Conservation (phyloP, 2,113 vertebrate genomes). For the Diadophis punctatus region DNA sequence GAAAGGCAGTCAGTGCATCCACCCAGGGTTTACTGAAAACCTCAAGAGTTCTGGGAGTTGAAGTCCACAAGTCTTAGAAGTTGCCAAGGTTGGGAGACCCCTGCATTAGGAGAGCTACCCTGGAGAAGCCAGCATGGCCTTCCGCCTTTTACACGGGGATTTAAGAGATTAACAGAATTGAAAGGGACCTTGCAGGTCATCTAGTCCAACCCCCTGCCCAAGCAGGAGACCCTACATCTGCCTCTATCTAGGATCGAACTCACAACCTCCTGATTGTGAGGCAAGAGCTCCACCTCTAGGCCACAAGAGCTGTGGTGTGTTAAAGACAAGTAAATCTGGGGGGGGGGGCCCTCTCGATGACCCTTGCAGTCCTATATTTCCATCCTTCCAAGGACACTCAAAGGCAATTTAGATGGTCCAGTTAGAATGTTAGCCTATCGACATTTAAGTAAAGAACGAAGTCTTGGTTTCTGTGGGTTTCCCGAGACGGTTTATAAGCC, state of each 20-base stretch:
- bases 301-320: too few species aligned
- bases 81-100: too few species aligned
- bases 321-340: neutral
- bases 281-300: too few species aligned
- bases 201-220: too few species aligned
- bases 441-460: neutral
- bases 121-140: neutral
- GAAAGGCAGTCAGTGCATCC: neutral
- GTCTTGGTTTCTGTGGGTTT: neutral
- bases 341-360: too few species aligned
- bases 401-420: neutral
- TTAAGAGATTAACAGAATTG: too few species aligned
- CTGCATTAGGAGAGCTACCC: neutral
- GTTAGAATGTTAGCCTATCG: neutral
- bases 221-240: too few species aligned
- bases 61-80: too few species aligned
- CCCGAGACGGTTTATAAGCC: neutral
- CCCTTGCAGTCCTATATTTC: neutral
- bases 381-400: neutral
- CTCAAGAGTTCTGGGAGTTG: neutral
- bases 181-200: too few species aligned
- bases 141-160: neutral
- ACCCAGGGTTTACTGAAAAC: neutral
- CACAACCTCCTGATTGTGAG: too few species aligned
- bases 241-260: too few species aligned